Evolutionary conservation across 2,113 vertebrate species (phyloP), one percentile per base, ranked within the genome.

Genomic region (Columba janthina): DNA sequence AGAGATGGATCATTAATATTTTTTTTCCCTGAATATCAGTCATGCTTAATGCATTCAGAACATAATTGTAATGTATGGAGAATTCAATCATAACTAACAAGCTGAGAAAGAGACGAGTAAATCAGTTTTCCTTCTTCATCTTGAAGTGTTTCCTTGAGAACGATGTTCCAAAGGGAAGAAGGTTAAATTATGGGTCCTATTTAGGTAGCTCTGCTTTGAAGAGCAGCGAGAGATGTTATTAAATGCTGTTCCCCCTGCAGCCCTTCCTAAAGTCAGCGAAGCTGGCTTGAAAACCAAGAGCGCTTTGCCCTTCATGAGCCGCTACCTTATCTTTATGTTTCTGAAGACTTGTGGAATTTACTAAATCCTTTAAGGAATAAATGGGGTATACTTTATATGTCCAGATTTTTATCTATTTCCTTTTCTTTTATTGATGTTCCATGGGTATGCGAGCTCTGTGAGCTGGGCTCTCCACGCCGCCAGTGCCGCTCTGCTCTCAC

Each of bases 121-220:
- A 95, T 96, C 10, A 31, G 38, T 79, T 97, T 88, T 95, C 69
- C 46, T 80, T 96, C 57, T 97, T 95, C 48, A 28, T 95, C 96
- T 88, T 95, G 22, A 46, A 78, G 16, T 94, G 81, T 83, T 71
- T 92, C 64, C 73, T 88, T 48, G 57, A 85, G 72, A 87, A 72
- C 18, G 91, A 7, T 86, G 89, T 96, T 96, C 38, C 5, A 17
- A 91, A 93, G 91, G 48, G 34, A 92, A 42, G 76, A 15, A 48
- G 6, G 90, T 93, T 90, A 84, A 96, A 90, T 95, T 94, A 83
- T 91, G 85, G 29, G 56, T 86, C 26, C 40, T 38, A 15, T 72
- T 95, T 92, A 95, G 87, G 62, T 53, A 84, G 65, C 31, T 71
- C 44, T 82, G 73, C 88, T 94, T 90, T 82, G 89, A 90, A 87